Base-by-base conservation (phyloP, 2,113 vertebrate genomes). In the Hystrix cristata region DNA sequence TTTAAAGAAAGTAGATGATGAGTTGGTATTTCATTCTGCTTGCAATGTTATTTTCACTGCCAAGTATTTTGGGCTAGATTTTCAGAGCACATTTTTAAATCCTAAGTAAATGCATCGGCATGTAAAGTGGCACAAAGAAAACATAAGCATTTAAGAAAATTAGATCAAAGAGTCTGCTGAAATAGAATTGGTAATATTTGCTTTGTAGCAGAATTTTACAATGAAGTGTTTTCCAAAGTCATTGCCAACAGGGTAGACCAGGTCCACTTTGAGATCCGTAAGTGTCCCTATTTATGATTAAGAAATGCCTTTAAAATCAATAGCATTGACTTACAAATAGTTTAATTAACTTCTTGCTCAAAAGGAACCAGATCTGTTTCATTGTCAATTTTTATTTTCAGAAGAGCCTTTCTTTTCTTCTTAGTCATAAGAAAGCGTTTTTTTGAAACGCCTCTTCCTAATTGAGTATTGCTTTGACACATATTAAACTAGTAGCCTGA, bases 1-100 rank as follows among this genome's bases (percentile, higher is more conserved):
- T 98, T 98, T 93, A 98, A 98, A 97, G 89, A 98, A 93, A 97
- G 87, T 88, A 93, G 95, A 95, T 83, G 88, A 94, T 93, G 95
- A 86, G 48, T 96, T 97, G 92, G 97, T 95, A 83, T 97, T 97
- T 98, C 95, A 97, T 97, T 98, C 81, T 79, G 55, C 78, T 98
- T 95, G 72, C 82, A 96, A 55, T 91, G 90, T 93, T 98, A 93
- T 97, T 97, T 98, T 97, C 79, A 43, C 67, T 97, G 93, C 29
- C 95, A 97, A 97, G 84, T 94, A 87, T 94, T 98, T 98, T 97
- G 79, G 83, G 85, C 95, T 82, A 71, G n/a, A 96, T 97, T 98
- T 97, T 96, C 89, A 80, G n/a, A 94, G 90, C 0, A 16, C 46
- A 94, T 89, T 94, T 98, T 93, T 1, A 84, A 91, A 94, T 65